Conservation (phyloP, 2,113 vertebrate genomes). For the Tricholaema leucomelas region DNA sequence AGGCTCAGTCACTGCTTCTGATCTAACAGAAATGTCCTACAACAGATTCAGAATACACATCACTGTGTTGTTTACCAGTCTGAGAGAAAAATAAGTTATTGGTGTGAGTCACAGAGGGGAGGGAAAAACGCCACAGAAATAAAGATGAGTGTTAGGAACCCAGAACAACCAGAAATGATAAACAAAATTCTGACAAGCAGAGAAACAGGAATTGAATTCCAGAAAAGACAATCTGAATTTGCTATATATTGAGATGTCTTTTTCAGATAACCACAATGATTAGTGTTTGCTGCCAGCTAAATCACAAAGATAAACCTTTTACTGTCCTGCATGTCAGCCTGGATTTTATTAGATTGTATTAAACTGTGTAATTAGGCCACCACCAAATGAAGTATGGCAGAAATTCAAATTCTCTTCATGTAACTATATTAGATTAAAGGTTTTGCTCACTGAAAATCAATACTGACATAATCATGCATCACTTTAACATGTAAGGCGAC, state of each 20-base stretch:
- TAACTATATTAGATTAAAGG: constrained; percentile 43
- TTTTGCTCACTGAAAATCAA: constrained; percentile 35
- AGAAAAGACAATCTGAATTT: constrained; percentile 1
- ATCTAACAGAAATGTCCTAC: not conserved
- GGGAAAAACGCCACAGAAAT: not conserved
- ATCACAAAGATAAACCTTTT: constrained; percentile 22
- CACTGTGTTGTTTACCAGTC: constrained; percentile 27
- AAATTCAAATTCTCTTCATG: constrained; percentile 31
- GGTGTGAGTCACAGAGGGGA: not conserved
- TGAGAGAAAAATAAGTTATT: constrained; percentile 21
- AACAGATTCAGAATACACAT: not conserved
- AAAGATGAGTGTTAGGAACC: constrained; percentile 22
- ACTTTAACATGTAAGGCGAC: constrained; percentile 16
- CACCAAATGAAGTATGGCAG: constrained; percentile 22
- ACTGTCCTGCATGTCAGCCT: not conserved
- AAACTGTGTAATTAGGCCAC: constrained; percentile 31
- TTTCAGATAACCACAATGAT: constrained; percentile 30
- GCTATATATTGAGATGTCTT: constrained; percentile 41
- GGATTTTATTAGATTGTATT: constrained; percentile 19
- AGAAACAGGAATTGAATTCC: not conserved
- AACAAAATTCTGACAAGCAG: constrained; percentile 19
- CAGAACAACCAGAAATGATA: not conserved
- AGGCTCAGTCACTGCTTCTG: constrained; percentile 23
- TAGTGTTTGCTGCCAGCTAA: constrained; percentile 25
- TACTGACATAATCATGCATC: not conserved